A percentile compares a stretch with the other conserved stretches of the same genome.
phyloP scores from a whole-genome alignment of 2,797 vertebrate genomes.

The Lepilemur septentrionalis region DNA sequence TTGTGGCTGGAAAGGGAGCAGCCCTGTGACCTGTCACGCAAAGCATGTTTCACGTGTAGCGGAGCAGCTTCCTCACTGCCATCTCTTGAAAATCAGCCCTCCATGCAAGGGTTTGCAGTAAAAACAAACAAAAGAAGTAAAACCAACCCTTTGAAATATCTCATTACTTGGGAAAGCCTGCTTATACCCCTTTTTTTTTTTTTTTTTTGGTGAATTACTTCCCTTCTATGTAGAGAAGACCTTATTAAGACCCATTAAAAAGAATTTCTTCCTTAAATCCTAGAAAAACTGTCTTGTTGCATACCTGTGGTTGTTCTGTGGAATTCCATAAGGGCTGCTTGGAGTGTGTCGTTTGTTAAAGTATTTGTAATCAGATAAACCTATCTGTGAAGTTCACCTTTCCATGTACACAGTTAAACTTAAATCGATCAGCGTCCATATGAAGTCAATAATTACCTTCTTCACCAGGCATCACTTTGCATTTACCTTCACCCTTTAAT shows the following conservation, averaged over 20 bases:
- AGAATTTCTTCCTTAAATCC: not conserved
- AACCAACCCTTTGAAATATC: not conserved
- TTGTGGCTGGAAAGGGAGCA: not conserved
- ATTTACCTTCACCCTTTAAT: not conserved
- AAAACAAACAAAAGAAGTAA: not conserved
- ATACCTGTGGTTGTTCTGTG: slow-evolving; percentile 52
- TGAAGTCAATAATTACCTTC: not conserved
- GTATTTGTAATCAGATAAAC: not conserved
- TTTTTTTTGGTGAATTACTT: not conserved
- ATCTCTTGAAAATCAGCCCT: not conserved
- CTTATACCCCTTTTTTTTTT: not conserved
- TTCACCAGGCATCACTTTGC: not conserved
- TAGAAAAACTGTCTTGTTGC: not conserved
- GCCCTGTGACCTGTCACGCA: not conserved
- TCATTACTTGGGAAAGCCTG: not conserved
- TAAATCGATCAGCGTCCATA: not conserved
- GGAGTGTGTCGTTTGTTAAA: slow-evolving; percentile 63
- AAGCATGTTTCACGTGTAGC: not conserved
- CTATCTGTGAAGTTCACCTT: not conserved
- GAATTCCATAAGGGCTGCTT: slow-evolving; percentile 80
- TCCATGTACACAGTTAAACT: not conserved
- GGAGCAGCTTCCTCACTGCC: not conserved
- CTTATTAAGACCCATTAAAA: slow-evolving; percentile 27
- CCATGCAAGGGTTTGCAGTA: not conserved
- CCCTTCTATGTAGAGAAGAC: not conserved